Base-by-base conservation (phyloP, 2,113 vertebrate species). In the Alligator sinensis region DNA sequence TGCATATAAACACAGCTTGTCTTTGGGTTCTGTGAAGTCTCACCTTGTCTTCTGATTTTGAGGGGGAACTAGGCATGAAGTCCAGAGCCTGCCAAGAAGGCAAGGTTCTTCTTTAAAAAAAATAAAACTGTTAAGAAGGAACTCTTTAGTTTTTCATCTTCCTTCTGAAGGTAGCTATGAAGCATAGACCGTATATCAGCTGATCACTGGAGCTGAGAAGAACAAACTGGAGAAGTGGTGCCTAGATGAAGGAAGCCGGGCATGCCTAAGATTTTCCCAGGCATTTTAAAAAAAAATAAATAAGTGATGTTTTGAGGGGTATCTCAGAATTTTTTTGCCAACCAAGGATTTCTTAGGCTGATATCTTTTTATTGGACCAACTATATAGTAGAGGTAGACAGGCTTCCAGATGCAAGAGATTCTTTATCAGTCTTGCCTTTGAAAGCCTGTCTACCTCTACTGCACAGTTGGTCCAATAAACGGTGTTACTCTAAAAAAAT, bases 41-140 rank as follows among this genome's bases (percentile, higher is more conserved):
- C 96, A 93, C 95, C 95, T 93, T 95, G 95, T 95, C 93, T 92
- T 94, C 89, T 89, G 94, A 97, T 96, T 97, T 95, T 95, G 96
- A 92, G 47, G 47, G 47, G 80, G 82, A 92, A 91, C 30, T 0
- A 1, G 59, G 80, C 87, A 93, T 93, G 89, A 89, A 92, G 47
- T 47, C 47, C 47, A 47, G 47, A 47, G 47, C 47, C 47, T 47
- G 47, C 47, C 7, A 47, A 47, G 47, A 47, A 74, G 11, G 21
- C 25, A 34, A 47, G 34, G 24, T 72, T 21, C 70, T 47, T 47
- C 70, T 74, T 47, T 47, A 47, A 47, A 47, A 47, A 47, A 47
- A 24, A 74, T 38, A 74, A 22, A 74, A 38, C 2, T 47, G 12
- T 47, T 38, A 38, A 74, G 70, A 96, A 97, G 96, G 89, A 88